Percentiles rank a stretch among this genome's conserved stretches.
phyloP scores from a whole-genome alignment of 30 jellyfish, hydroid and myxozoan genomes.

The Morbakka virulenta region DNA sequence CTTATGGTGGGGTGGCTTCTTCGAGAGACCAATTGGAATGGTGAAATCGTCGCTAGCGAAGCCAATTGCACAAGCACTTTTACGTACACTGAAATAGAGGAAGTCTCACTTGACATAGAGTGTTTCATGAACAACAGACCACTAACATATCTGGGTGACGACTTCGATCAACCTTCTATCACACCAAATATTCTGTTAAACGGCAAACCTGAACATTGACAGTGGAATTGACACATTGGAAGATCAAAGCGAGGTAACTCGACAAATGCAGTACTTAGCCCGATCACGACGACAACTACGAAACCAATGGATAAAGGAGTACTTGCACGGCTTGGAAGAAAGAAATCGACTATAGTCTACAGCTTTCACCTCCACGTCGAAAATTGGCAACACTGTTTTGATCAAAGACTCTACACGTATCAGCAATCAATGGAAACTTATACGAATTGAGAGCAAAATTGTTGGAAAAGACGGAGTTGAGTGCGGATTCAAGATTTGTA shows the following conservation, averaged over 20 bases:
- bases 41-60: conserved; percentile 29
- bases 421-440: no score
- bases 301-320: neutral
- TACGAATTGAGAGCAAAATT: no score
- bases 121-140: conserved; percentile 65
- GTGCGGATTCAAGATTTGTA: no score
- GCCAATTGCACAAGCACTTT: conserved; percentile 34
- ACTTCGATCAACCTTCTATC: conserved; percentile 26
- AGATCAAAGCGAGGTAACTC: neutral
- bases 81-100: conserved; percentile 45
- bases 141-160: conserved; percentile 49
- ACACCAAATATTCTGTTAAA: conserved; percentile 25
- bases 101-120: conserved; percentile 46
- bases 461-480: no score
- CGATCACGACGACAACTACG: neutral
- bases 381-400: no score
- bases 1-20: conserved; percentile 76
- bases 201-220: no score
- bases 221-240: neutral
- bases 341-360: no score
- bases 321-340: neutral
- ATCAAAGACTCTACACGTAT: no score
- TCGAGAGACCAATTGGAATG: conserved; percentile 55
- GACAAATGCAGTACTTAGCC: neutral
- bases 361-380: no score